Evolutionary conservation across 2,888 invertebrate species (phyloP), one percentile per base, ranked within the genome.

Genomic region (Sphaeridia pumilis): DNA sequence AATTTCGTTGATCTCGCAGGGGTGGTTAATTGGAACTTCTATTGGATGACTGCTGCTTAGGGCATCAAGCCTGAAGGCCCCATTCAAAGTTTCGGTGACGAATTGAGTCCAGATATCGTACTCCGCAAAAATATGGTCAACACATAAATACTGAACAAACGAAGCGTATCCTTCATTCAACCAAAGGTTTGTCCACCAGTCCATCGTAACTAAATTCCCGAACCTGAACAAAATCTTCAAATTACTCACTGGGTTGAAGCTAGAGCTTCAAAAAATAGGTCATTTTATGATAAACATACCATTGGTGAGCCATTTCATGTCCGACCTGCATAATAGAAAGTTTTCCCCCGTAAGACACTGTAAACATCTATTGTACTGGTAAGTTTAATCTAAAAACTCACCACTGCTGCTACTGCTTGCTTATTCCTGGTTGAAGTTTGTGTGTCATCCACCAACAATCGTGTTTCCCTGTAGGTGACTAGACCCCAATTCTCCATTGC

Each of bases 401-500:
- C n/a, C n/a, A n/a, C n/a, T n/a, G n/a, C n/a, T n/a, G n/a, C 76
- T 42, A 74, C 69, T n/a, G 61, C 63, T 56, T 70, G 69, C 26
- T 66, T 67, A 12, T 61, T 59, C 36, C 51, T 62, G 5, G 74
- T 67, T 2, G 75, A 74, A 2, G 76, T 73, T 58, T 74, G 71
- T 43, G 69, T 65, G 7, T 73, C 72, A 65, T 79, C 78, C 34
- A 76, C 70, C 14, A 77, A 68, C 10, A 77, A 67, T 12, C 71
- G 71, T 7, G 73, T 73, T 63, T 78, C 78, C n/a, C 76, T 67
- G 66, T 74, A 78, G 0, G 75, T 75, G 14, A 78, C 73, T 26
- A 78, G 67, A 5, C 78, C 78, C 77, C 77, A 78, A 67, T 78
- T 78, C 67, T 78, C 77, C 77, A 78, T 77, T 27, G 77, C 77